phyloP scores from a whole-genome alignment of 1,140 invertebrate genomes.

The Oedothorax gibbosus region DNA sequence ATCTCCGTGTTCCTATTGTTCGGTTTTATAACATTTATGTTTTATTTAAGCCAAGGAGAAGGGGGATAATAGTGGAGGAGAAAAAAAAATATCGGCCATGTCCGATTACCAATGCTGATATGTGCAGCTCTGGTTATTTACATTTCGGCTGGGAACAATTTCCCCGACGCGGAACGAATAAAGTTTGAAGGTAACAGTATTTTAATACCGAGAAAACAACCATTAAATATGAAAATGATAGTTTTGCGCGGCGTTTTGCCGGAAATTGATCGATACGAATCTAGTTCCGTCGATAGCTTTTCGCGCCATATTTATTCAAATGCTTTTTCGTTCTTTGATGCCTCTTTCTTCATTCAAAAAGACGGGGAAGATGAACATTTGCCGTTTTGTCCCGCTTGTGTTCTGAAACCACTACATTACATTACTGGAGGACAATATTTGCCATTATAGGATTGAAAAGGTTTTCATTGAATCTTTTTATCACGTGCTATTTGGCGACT shows the following conservation, averaged over 20 bases:
- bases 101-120: slow-evolving; percentile 59
- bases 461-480: too few species aligned
- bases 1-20: slow-evolving; percentile 58
- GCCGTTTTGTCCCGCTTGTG: neutral
- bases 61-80: too few species aligned
- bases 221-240: slow-evolving; percentile 62
- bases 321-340: slow-evolving; percentile 16
- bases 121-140: slow-evolving; percentile 51
- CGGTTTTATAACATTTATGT: slow-evolving; percentile 61
- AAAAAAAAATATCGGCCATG: neutral
- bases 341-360: slow-evolving; percentile 41
- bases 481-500: too few species aligned
- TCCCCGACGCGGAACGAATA: slow-evolving; percentile 35
- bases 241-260: slow-evolving; percentile 44
- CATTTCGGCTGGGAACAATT: slow-evolving; percentile 51
- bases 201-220: slow-evolving; percentile 61
- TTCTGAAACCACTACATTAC: too few species aligned
- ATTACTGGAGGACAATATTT: too few species aligned
- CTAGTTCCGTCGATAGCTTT: slow-evolving; percentile 48
- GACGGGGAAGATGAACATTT: slow-evolving; percentile 44
- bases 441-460: too few species aligned
- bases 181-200: slow-evolving; percentile 60
- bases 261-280: slow-evolving; percentile 59
- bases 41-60: slow-evolving; percentile 55
- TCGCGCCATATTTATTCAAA: slow-evolving; percentile 60